phyloP scores from a whole-genome alignment of 2,113 vertebrate species.

The Mandrillus leucophaeus region DNA sequence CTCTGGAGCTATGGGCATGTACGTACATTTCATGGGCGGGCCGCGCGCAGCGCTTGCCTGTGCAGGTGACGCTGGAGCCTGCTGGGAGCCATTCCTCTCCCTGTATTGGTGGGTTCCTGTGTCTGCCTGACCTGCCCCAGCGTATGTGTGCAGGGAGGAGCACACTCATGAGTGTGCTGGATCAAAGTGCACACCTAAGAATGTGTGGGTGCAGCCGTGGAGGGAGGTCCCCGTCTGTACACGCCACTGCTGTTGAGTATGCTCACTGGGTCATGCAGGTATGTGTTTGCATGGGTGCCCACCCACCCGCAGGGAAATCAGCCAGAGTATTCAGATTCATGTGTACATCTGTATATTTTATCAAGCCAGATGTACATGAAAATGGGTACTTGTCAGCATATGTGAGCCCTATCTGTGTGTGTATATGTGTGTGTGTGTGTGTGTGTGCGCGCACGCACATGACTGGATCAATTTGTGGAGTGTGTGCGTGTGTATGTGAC shows the following conservation, averaged over 20 bases:
- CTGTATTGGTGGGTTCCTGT: background rate
- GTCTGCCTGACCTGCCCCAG: background rate
- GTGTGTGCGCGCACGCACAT: too few relatives aligned
- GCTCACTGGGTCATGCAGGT: background rate
- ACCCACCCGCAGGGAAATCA: background rate
- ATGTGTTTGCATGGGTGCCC: background rate
- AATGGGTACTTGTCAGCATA: background rate
- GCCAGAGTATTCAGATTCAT: background rate
- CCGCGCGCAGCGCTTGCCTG: rapidly evolving
- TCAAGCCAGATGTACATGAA: background rate
- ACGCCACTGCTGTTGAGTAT: background rate
- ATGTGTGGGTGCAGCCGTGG: background rate
- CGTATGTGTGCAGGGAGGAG: background rate
- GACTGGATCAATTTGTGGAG: background rate
- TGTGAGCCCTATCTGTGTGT: too few relatives aligned
- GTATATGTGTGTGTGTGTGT: background rate
- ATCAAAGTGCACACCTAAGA: background rate
- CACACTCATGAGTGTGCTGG: background rate
- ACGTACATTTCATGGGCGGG: background rate
- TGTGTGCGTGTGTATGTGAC: background rate
- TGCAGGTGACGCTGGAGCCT: background rate
- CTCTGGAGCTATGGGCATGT: background rate
- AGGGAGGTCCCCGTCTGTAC: too few relatives aligned
- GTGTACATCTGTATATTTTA: background rate
- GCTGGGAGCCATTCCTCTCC: background rate